Conservation (phyloP, 2,113 vertebrate species). For the Neoarius graeffei region DNA sequence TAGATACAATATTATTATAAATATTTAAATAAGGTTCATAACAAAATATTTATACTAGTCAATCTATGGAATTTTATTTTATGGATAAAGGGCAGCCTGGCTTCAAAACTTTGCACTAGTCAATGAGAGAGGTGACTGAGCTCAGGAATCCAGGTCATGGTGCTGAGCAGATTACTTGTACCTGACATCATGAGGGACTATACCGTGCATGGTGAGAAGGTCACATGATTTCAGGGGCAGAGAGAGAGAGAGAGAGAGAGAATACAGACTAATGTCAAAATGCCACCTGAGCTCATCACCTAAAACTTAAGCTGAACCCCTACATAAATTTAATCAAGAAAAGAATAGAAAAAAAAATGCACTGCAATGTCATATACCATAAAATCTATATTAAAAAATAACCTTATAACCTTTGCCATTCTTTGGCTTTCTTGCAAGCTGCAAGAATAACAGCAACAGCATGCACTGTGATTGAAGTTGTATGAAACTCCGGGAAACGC, state of each 20-base stretch:
- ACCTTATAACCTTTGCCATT: neutral
- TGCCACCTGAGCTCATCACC: constrained; percentile 23
- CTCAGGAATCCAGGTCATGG: constrained; percentile 35
- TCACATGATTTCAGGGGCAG: constrained; percentile 9
- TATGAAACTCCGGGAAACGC: neutral
- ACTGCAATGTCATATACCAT: constrained; percentile 3
- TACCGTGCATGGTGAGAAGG: constrained; percentile 24
- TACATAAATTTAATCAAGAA: neutral
- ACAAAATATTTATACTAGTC: neutral
- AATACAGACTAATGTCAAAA: constrained; percentile 13
- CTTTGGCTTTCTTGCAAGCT: constrained; percentile 9
- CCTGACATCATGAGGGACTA: constrained; percentile 28
- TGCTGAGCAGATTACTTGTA: constrained; percentile 39
- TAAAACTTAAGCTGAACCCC: neutral
- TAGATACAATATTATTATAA: neutral
- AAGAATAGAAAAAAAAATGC: neutral
- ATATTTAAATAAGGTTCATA: neutral
- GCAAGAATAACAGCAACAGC: constrained; percentile 14
- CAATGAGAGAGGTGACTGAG: constrained; percentile 26
- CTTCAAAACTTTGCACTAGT: neutral
- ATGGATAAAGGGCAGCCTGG: neutral
- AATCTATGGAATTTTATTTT: neutral
- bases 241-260: constrained; percentile 4
- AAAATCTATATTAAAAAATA: neutral
- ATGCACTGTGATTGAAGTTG: neutral